These are phyloP conservation scores for Entosphenus tridentatus DNA, from an alignment of 2,113 vertebrate genomes.

Conservation along the genomic window DNA sequence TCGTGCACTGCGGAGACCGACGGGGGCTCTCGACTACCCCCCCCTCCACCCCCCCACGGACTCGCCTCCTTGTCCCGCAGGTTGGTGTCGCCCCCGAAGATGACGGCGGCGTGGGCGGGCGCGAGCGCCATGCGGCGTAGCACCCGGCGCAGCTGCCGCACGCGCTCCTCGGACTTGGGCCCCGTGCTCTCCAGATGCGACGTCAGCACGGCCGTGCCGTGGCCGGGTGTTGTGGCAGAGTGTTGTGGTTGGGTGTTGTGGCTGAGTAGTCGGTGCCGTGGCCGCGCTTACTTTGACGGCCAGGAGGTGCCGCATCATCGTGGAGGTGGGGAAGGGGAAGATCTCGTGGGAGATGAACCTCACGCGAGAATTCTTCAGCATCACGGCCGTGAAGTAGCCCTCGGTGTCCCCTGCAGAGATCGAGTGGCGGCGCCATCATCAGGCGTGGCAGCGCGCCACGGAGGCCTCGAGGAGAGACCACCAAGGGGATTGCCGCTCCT, in stretches of 20 bases:
- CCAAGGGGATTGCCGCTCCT: too few species aligned
- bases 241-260: neutral
- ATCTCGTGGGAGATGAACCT: constrained; percentile 44
- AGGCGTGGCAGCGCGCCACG: too few species aligned
- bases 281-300: constrained; percentile 35
- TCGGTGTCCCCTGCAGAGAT: constrained; percentile 33
- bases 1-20: neutral
- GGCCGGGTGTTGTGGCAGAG: neutral
- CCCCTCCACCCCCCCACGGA: neutral
- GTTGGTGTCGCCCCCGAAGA: constrained; percentile 90
- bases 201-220: constrained; percentile 17
- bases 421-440: too few species aligned
- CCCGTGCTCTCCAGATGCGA: constrained; percentile 87
- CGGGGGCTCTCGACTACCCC: neutral
- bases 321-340: constrained; percentile 40
- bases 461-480: too few species aligned
- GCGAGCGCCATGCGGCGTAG: constrained; percentile 31
- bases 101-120: constrained; percentile 33
- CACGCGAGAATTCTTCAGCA: constrained; percentile 64
- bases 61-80: constrained; percentile 58
- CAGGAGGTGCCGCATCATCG: constrained; percentile 82
- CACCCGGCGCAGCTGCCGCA: constrained; percentile 41
- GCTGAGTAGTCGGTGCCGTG: neutral
- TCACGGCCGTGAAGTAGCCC: constrained; percentile 56
- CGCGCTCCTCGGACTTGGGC: constrained; percentile 33